Evolutionary conservation across 2,113 vertebrate genomes (phyloP).

Genomic region (Nannospalax galili): DNA sequence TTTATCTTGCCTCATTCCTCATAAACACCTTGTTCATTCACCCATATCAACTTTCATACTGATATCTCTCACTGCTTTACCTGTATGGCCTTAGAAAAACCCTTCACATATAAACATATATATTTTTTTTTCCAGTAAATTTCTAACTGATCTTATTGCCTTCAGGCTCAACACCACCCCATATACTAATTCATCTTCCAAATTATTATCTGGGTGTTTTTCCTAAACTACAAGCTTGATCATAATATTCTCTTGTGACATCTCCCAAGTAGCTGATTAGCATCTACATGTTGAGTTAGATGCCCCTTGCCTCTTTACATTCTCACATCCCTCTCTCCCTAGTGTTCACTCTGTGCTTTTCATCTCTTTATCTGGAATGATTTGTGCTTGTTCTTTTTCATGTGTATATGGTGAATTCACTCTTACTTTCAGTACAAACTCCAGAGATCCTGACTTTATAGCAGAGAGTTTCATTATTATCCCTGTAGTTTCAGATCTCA

Average conservation of each 20-base stretch:
- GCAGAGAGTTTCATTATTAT: not conserved
- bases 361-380: not conserved
- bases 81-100: not conserved
- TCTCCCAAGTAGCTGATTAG: not conserved
- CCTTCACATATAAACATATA: not conserved
- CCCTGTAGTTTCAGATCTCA: not conserved
- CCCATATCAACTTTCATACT: not conserved
- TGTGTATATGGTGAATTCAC: not conserved
- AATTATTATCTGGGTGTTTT: not conserved
- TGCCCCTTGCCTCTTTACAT: not conserved
- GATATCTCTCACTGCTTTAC: not conserved
- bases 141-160: not conserved
- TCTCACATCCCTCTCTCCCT: not conserved
- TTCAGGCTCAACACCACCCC: not conserved
- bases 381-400: not conserved
- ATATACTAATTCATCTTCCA: not conserved
- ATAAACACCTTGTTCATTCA: not conserved
- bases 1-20: not conserved
- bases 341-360: not conserved
- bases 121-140: not conserved
- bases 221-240: not conserved
- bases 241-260: not conserved
- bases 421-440: not conserved
- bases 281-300: not conserved
- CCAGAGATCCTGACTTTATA: not conserved